Conservation (phyloP, 1,140 invertebrate species). For the Bilobella aurantiaca region DNA sequence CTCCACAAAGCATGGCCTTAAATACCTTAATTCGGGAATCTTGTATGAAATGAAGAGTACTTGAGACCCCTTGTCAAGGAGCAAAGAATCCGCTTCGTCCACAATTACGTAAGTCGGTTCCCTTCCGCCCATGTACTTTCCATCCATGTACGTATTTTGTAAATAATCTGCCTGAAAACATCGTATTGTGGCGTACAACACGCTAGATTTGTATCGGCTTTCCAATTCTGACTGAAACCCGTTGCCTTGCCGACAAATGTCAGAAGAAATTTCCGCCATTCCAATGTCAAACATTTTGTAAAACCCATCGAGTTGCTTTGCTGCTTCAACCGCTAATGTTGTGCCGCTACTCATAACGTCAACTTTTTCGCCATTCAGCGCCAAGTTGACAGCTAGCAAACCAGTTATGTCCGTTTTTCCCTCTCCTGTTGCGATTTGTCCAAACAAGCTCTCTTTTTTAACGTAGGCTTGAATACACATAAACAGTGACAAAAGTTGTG, state of each 20-base stretch:
- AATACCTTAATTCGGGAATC: slow-evolving; percentile 6
- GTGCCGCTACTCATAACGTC: slow-evolving; percentile 20
- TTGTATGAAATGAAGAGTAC: slow-evolving; percentile 19
- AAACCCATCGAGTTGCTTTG: neutral
- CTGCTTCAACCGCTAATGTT: slow-evolving; percentile 17
- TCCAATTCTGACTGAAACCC: neutral
- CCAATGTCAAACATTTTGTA: slow-evolving; percentile 17
- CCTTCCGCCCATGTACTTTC: neutral
- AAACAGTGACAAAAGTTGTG: neutral
- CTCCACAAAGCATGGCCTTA: slow-evolving; percentile 1
- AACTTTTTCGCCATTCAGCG: neutral
- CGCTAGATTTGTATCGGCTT: slow-evolving; percentile 5
- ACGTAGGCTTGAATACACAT: neutral
- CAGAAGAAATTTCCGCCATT: slow-evolving; percentile 14
- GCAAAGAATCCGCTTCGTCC: slow-evolving; percentile 26
- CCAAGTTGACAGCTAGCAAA: slow-evolving; percentile 10
- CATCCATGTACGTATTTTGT: neutral
- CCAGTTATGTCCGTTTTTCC: slow-evolving; percentile 22
- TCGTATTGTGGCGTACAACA: slow-evolving; percentile 17
- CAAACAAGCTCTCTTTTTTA: neutral
- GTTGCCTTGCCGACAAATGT: neutral
- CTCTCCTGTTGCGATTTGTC: slow-evolving; percentile 22
- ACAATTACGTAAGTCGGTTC: slow-evolving; percentile 8
- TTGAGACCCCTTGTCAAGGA: slow-evolving; percentile 24
- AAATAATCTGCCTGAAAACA: slow-evolving; percentile 23